Conservation (phyloP, 2,888 invertebrate genomes). For the Campoplex nolae region DNA sequence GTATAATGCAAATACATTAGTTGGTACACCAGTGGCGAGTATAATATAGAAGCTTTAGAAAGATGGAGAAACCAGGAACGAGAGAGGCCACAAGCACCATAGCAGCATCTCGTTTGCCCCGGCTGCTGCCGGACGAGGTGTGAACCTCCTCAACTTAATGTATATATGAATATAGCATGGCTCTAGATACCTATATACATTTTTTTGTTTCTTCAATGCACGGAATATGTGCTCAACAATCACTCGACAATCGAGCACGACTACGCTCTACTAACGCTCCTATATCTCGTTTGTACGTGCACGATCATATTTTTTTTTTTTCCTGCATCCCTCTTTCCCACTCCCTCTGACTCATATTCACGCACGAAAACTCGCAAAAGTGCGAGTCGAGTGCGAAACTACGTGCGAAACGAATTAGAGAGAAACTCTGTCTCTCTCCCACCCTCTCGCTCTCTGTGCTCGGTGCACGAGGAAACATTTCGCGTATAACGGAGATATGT, state of each 20-base stretch:
- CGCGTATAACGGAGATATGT: conserved; percentile 1
- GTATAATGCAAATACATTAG: conserved; percentile 43
- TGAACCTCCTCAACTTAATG: conserved; percentile 69
- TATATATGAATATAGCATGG: conserved; percentile 6
- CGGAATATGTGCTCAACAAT: conserved; percentile 61
- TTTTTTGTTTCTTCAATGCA: conserved; percentile 53
- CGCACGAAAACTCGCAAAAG: conserved; percentile 59
- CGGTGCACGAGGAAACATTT: conserved; percentile 52
- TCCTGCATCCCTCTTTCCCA: conserved; percentile 24
- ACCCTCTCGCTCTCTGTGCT: conserved; percentile 10
- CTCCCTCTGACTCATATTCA: conserved; percentile 34
- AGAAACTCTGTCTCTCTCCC: conserved; percentile 2
- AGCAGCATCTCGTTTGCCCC: conserved; percentile 61
- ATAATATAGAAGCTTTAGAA: conserved; percentile 32
- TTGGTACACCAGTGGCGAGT: conserved; percentile 34
- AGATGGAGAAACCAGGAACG: conserved; percentile 24
- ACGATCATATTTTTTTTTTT: conserved; percentile 30
- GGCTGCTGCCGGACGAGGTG: conserved; percentile 71
- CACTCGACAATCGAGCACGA: conserved; percentile 67
- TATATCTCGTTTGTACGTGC: conserved; percentile 22
- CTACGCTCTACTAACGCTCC: conserved; percentile 33
- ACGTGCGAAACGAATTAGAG: conserved; percentile 60
- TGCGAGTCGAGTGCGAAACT: conserved; percentile 65
- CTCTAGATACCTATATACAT: conserved; percentile 38
- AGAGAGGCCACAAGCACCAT: conserved; percentile 48